These are phyloP conservation scores for Aphelocoma californica DNA, from an alignment of 2,797 vertebrate species.

Conservation along the genomic window DNA sequence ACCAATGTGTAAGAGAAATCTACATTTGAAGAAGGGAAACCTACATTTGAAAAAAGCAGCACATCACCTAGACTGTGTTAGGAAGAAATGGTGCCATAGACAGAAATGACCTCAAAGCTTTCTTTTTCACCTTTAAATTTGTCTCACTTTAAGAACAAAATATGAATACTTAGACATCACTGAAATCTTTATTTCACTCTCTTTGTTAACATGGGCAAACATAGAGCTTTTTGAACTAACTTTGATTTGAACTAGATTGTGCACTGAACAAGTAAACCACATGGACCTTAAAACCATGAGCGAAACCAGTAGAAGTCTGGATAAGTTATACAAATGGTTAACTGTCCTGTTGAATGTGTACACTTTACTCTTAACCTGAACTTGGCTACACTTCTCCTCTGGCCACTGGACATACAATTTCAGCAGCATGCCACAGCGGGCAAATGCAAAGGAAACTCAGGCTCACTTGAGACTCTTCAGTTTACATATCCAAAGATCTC, in stretches of 20 bases:
- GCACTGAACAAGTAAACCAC: not conserved
- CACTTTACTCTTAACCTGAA: not conserved
- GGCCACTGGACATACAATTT: not conserved
- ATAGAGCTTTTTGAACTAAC: not conserved
- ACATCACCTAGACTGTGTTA: not conserved
- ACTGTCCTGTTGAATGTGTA: not conserved
- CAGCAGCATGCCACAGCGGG: not conserved
- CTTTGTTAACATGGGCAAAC: not conserved
- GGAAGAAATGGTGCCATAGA: not conserved
- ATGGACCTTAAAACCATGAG: not conserved
- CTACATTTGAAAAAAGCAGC: not conserved
- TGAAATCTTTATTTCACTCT: not conserved
- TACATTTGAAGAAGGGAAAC: not conserved
- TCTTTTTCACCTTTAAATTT: not conserved
- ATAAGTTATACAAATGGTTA: not conserved
- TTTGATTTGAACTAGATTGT: not conserved
- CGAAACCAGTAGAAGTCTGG: not conserved
- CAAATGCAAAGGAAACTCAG: not conserved
- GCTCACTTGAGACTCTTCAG: not conserved
- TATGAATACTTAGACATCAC: not conserved
- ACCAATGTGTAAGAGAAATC: not conserved
- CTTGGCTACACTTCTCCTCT: rapidly evolving
- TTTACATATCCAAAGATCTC: not conserved
- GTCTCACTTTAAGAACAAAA: not conserved
- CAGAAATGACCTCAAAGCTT: not conserved